These are phyloP conservation scores for Drosophila melanica DNA, from an alignment of 1,140 invertebrate genomes.

Conservation along the genomic window DNA sequence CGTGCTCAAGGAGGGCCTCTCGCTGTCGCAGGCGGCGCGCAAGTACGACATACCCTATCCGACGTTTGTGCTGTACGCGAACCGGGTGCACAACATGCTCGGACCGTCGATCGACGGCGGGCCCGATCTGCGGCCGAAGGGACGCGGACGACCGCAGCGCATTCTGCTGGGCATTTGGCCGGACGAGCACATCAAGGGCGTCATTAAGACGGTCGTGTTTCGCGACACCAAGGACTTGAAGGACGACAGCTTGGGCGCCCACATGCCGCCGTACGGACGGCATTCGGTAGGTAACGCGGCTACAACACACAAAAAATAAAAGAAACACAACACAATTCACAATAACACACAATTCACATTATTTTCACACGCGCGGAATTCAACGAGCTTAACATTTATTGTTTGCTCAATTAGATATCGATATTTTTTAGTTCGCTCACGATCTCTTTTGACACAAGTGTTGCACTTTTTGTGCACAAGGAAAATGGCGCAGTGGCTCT, in stretches of 20 bases:
- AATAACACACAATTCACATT: neutral
- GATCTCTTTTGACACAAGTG: too few relatives aligned
- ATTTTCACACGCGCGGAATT: neutral
- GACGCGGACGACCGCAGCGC: constrained; percentile 93
- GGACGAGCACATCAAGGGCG: constrained; percentile 95
- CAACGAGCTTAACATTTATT: neutral
- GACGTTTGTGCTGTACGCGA: constrained; percentile 96
- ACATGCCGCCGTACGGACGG: constrained; percentile 76
- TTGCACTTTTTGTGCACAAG: too few relatives aligned
- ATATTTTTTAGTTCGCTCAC: neutral
- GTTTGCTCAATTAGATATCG: neutral
- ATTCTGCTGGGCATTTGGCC: constrained; percentile 96
- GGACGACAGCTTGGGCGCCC: constrained; percentile 86
- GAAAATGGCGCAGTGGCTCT: too few relatives aligned
- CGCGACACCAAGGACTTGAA: constrained; percentile 91
- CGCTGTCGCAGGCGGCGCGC: constrained; percentile 94
- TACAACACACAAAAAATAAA: neutral
- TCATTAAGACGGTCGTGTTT: constrained; percentile 96
- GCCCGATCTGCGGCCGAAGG: constrained; percentile 95
- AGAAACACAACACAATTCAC: constrained; percentile 6
- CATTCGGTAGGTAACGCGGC: constrained; percentile 77
- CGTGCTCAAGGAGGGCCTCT: constrained; percentile 94
- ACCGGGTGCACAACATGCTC: constrained; percentile 97
- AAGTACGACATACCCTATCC: constrained; percentile 97
- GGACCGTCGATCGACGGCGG: constrained; percentile 94